A percentile compares a stretch with the other conserved stretches of the same genome.
phyloP scores from a whole-genome alignment of 2,797 vertebrate species.

The Podargus strigoides region DNA sequence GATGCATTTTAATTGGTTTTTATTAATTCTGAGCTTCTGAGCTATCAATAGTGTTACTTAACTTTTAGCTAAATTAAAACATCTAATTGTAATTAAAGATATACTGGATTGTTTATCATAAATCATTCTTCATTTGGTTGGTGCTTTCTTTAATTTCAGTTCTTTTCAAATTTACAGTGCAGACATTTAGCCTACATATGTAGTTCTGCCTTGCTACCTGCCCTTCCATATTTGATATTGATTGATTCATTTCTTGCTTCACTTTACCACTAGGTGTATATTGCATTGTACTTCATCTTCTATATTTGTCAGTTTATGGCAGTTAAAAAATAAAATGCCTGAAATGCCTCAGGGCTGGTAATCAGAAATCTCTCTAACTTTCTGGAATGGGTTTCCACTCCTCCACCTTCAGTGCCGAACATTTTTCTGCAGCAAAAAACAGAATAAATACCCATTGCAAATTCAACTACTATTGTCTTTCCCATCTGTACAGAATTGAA shows the following conservation, averaged over 20 bases:
- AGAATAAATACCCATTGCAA: background rate
- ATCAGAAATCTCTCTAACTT: conserved; percentile 31
- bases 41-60: background rate
- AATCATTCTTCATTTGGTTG: background rate
- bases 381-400: background rate
- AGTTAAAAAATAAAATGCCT: conserved; percentile 56
- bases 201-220: background rate
- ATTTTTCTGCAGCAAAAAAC: conserved; percentile 39
- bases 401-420: background rate
- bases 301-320: conserved; percentile 37
- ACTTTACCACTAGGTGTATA: background rate
- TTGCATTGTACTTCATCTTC: conserved; percentile 26
- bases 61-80: background rate
- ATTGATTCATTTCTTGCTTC: conserved; percentile 22
- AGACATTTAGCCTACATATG: background rate
- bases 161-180: background rate
- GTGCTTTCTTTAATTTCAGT: background rate
- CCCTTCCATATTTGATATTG: background rate
- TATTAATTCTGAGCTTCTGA: background rate
- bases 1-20: background rate
- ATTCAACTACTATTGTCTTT: background rate
- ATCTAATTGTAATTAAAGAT: background rate
- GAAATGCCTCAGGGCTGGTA: conserved; percentile 5
- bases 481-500: background rate
- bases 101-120: background rate